phyloP scores from a whole-genome alignment of 2,888 invertebrate genomes.

The Dilophus febrilis region DNA sequence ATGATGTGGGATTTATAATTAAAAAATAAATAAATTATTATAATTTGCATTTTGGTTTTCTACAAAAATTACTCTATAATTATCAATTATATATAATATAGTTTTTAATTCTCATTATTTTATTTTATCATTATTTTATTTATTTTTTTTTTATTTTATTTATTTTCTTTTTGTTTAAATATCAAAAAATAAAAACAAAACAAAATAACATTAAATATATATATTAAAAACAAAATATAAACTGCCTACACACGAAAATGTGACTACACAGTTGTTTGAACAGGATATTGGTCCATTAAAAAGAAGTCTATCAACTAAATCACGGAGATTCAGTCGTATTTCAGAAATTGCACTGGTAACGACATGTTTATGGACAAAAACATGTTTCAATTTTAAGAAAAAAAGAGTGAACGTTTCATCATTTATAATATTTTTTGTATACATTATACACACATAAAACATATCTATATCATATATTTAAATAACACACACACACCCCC shows the following conservation, averaged over 20 bases:
- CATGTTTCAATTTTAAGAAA: slow-evolving; percentile 21
- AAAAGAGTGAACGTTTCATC: slow-evolving; percentile 21
- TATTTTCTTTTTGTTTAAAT: neutral
- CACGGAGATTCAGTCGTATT: slow-evolving; percentile 68
- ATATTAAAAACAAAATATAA: neutral
- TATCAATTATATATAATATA: too few species aligned
- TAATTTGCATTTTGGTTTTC: too few species aligned
- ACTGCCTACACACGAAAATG: neutral
- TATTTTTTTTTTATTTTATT: slow-evolving; percentile 1
- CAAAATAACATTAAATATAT: slow-evolving; percentile 3
- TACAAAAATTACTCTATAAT: too few species aligned
- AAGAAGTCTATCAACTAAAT: slow-evolving; percentile 56
- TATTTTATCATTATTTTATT: slow-evolving; percentile 9
- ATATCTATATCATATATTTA: too few species aligned
- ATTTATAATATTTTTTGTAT: slow-evolving; percentile 1
- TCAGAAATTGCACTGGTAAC: slow-evolving; percentile 70
- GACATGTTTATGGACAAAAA: slow-evolving; percentile 22
- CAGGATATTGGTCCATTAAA: slow-evolving; percentile 76
- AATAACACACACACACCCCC: too few species aligned
- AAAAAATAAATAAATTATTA: too few species aligned
- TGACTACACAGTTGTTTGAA: slow-evolving; percentile 55
- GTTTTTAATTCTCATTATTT: too few species aligned
- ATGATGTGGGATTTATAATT: too few species aligned
- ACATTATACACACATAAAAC: too few species aligned
- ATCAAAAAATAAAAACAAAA: neutral